Evolutionary conservation across 2,113 vertebrate genomes (phyloP).

Genomic region (Saccopteryx bilineata): DNA sequence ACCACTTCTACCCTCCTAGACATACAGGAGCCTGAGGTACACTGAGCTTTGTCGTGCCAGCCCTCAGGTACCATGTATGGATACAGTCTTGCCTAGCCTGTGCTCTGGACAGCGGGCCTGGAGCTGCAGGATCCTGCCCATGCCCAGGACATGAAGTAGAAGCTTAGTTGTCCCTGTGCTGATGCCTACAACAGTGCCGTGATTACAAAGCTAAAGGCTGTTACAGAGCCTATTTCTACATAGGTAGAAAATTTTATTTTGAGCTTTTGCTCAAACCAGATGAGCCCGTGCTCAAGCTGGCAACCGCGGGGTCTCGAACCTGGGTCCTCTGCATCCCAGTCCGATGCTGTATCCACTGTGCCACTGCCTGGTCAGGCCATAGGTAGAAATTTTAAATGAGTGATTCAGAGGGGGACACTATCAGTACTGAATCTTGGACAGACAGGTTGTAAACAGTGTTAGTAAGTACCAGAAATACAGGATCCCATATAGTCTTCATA

Average conservation of each 20-base stretch:
- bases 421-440: neutral
- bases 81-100: neutral
- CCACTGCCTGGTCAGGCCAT: neutral
- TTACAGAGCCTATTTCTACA: neutral
- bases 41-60: neutral
- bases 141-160: neutral
- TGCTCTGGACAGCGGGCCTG: neutral
- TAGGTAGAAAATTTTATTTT: neutral
- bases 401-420: neutral
- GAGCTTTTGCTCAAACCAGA: too few species aligned
- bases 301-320: too few species aligned
- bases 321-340: too few species aligned
- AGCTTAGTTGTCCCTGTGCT: neutral
- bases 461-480: neutral
- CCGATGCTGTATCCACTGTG: too few species aligned
- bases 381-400: neutral
- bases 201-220: neutral
- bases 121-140: neutral
- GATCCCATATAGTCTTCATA: neutral
- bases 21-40: neutral
- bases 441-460: neutral
- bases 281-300: too few species aligned
- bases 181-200: too few species aligned
- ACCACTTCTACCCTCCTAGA: accelerated
- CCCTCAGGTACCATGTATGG: neutral